These are phyloP conservation scores for Marronus borbonicus DNA, from an alignment of 2,888 invertebrate species.

Conservation along the genomic window DNA sequence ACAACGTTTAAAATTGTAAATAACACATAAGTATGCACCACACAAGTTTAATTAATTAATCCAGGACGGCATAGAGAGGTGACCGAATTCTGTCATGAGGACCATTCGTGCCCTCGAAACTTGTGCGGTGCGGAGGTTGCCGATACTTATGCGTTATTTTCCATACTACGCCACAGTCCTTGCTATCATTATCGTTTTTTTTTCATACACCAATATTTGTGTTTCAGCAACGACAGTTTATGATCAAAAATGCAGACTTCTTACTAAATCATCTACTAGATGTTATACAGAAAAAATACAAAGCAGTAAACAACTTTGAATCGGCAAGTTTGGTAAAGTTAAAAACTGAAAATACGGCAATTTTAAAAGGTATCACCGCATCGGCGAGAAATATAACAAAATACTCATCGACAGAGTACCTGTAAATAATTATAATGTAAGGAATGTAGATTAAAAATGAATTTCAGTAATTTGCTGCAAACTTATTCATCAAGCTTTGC, in stretches of 20 bases:
- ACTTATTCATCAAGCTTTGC: too few species aligned
- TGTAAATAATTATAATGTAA: slow-evolving; percentile 21
- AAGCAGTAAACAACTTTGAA: slow-evolving; percentile 76
- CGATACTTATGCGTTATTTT: too few species aligned
- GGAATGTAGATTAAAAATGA: neutral
- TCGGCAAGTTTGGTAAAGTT: slow-evolving; percentile 72
- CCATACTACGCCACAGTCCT: too few species aligned
- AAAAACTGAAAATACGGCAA: slow-evolving; percentile 74
- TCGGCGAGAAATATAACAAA: slow-evolving; percentile 77
- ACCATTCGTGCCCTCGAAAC: too few species aligned
- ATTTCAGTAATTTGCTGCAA: too few species aligned
- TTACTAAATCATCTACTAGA: slow-evolving; percentile 78
- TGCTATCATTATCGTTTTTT: too few species aligned
- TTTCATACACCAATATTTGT: slow-evolving; percentile 43
- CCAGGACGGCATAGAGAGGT: too few species aligned
- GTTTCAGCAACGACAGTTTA: slow-evolving; percentile 69
- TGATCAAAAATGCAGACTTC: slow-evolving; percentile 81
- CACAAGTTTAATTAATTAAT: too few species aligned
- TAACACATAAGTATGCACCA: too few species aligned
- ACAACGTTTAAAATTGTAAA: neutral
- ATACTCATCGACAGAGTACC: slow-evolving; percentile 73
- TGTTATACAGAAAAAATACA: slow-evolving; percentile 76
- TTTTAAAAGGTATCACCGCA: slow-evolving; percentile 72
- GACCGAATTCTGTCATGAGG: too few species aligned
- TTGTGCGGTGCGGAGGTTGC: too few species aligned